Conservation (phyloP, 2,797 vertebrate species). For the Loriculus beryllinus region DNA sequence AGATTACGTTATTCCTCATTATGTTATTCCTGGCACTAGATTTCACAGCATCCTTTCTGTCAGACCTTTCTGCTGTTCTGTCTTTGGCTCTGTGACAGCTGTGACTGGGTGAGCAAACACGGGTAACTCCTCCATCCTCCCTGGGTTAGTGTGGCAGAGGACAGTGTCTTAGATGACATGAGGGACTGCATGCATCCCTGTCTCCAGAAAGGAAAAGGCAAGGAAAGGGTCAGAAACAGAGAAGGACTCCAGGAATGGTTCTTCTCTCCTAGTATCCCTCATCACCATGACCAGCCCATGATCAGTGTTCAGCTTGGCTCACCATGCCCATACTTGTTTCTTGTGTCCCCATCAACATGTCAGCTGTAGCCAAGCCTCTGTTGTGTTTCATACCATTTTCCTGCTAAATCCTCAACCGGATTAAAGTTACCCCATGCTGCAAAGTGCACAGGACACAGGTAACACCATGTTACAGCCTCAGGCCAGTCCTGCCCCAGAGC, state of each 20-base stretch:
- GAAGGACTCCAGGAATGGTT: not conserved
- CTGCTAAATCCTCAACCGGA: not conserved
- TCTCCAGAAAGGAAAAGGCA: not conserved
- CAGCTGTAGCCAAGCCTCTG: not conserved
- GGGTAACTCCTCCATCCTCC: not conserved
- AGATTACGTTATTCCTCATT: not conserved
- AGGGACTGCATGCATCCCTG: not conserved
- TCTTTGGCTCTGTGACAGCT: not conserved
- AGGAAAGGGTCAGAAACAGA: not conserved
- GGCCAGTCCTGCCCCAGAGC: not conserved
- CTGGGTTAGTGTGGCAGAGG: not conserved
- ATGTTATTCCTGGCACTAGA: not conserved
- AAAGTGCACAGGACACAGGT: not conserved
- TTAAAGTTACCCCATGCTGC: not conserved
- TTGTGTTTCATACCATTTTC: not conserved
- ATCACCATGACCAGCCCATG: not conserved
- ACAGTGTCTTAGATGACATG: not conserved
- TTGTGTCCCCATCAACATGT: not conserved
- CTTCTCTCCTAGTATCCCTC: not conserved
- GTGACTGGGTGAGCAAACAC: not conserved
- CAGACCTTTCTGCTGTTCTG: not conserved
- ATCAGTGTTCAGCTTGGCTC: not conserved
- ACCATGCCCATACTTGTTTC: not conserved
- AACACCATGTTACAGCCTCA: not conserved
- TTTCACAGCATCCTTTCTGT: not conserved